Evolutionary conservation across 2,888 invertebrate genomes (phyloP).

Genomic region (Melikaiella ostensackeni): DNA sequence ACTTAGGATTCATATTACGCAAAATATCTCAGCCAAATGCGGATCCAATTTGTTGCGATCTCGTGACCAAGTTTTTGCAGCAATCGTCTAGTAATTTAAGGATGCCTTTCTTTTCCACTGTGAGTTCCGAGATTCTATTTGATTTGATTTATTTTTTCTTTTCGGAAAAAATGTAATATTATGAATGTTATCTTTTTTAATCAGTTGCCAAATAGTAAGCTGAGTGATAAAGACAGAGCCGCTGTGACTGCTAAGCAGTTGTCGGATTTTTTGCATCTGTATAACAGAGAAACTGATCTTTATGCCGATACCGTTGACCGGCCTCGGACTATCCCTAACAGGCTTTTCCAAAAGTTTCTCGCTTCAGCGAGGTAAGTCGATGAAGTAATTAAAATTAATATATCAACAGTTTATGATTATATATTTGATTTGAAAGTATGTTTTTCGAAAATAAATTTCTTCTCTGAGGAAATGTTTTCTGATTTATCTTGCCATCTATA

Average conservation of each 20-base stretch:
- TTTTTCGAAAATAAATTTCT: neutral
- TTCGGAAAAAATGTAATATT: slow-evolving; percentile 8
- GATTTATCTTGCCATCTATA: no score
- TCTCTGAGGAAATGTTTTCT: no score
- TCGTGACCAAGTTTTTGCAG: slow-evolving; percentile 87
- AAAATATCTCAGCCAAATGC: slow-evolving; percentile 80
- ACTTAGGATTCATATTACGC: slow-evolving; percentile 86
- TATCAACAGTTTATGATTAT: no score
- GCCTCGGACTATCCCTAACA: slow-evolving; percentile 80
- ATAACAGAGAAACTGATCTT: slow-evolving; percentile 89
- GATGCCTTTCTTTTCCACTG: slow-evolving; percentile 83
- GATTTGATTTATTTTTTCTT: slow-evolving; percentile 14
- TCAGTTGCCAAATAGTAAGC: slow-evolving; percentile 84
- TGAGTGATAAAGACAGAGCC: slow-evolving; percentile 88
- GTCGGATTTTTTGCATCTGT: slow-evolving; percentile 90
- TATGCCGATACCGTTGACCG: slow-evolving; percentile 85
- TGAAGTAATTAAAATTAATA: neutral
- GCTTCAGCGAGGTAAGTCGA: slow-evolving; percentile 79
- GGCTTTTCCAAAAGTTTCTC: slow-evolving; percentile 81
- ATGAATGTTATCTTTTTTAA: slow-evolving; percentile 51
- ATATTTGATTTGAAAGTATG: no score
- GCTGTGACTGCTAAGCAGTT: slow-evolving; percentile 91
- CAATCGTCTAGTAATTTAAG: slow-evolving; percentile 85
- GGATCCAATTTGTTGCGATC: slow-evolving; percentile 78
- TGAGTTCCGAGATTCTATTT: slow-evolving; percentile 64